phyloP scores from a whole-genome alignment of 2,797 vertebrate genomes.

The Gymnothorax javanicus region DNA sequence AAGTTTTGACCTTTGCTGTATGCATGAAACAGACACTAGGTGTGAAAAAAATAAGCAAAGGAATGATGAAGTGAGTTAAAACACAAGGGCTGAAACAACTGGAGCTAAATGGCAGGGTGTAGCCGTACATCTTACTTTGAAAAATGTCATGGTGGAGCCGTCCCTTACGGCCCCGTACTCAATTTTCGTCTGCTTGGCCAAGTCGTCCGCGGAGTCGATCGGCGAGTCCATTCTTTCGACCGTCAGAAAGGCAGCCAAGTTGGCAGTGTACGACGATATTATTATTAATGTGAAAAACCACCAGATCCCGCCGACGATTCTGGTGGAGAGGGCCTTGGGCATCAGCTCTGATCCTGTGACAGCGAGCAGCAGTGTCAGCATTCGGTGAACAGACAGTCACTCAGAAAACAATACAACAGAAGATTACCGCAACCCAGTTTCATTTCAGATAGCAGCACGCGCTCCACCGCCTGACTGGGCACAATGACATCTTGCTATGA shows the following conservation, averaged over 20 bases:
- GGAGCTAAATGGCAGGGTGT: background rate
- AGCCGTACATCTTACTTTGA: slow-evolving; percentile 80
- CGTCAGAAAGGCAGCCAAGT: slow-evolving; percentile 95
- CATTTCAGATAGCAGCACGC: background rate
- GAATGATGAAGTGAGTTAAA: background rate
- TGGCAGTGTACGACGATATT: slow-evolving; percentile 97
- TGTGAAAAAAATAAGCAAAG: background rate
- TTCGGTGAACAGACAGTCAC: background rate
- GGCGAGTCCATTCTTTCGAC: slow-evolving; percentile 98
- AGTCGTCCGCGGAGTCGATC: slow-evolving; percentile 93
- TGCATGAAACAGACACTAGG: background rate
- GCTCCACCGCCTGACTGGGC: background rate
- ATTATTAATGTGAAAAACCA: slow-evolving; percentile 99
- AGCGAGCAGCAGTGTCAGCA: slow-evolving; percentile 43
- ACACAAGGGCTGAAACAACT: too few species aligned
- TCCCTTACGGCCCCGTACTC: slow-evolving; percentile 94
- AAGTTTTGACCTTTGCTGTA: background rate
- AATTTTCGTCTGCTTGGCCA: slow-evolving; percentile 97
- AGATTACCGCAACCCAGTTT: background rate
- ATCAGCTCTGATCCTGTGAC: slow-evolving; percentile 92
- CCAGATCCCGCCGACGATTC: slow-evolving; percentile 98
- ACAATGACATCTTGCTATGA: background rate
- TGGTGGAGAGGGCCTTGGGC: slow-evolving; percentile 96
- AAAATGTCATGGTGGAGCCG: slow-evolving; percentile 98
- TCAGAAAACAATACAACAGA: background rate